A percentile compares a stretch with the other conserved stretches of the same genome.
Conservation (phyloP, 1,140 invertebrate genomes). For the Drosophila bipectinata region DNA sequence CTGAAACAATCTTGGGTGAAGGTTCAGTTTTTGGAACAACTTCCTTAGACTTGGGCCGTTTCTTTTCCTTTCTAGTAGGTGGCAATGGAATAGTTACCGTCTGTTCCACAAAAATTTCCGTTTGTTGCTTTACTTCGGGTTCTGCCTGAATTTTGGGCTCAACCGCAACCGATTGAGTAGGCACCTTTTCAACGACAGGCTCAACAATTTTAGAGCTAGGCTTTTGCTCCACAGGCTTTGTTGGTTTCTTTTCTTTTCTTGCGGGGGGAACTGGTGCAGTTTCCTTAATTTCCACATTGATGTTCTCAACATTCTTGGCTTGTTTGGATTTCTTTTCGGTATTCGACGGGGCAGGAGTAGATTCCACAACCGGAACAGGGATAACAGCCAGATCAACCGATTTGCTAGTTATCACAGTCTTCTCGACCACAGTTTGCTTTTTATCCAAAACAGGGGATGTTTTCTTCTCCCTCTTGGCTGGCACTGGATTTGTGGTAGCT, state of each 20-base stretch:
- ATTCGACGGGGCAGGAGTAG: conserved; percentile 14
- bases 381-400: conserved; percentile 26
- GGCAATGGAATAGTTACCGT: background rate
- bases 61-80: conserved; percentile 30
- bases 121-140: background rate
- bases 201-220: conserved; percentile 1
- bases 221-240: conserved; percentile 13
- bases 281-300: conserved; percentile 9
- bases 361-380: conserved; percentile 2
- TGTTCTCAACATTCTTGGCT: conserved; percentile 12
- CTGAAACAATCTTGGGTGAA: background rate
- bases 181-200: background rate
- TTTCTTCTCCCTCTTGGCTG: conserved; percentile 46
- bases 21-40: conserved; percentile 1
- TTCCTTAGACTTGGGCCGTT: conserved; percentile 15
- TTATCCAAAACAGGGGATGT: conserved; percentile 20
- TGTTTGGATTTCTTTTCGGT: conserved; percentile 49
- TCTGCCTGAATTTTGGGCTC: conserved; percentile 1
- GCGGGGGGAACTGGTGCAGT: conserved; percentile 21
- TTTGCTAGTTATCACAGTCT: conserved; percentile 11
- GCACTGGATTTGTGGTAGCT: background rate
- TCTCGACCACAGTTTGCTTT: conserved; percentile 31
- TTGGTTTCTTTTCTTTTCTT: conserved; percentile 39
- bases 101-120: background rate
- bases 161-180: background rate